A percentile compares a stretch with the other conserved stretches of the same genome.
These are phyloP conservation scores for Taeniopygia guttata DNA, from an alignment of 2,797 vertebrate genomes.

Conservation along the genomic window DNA sequence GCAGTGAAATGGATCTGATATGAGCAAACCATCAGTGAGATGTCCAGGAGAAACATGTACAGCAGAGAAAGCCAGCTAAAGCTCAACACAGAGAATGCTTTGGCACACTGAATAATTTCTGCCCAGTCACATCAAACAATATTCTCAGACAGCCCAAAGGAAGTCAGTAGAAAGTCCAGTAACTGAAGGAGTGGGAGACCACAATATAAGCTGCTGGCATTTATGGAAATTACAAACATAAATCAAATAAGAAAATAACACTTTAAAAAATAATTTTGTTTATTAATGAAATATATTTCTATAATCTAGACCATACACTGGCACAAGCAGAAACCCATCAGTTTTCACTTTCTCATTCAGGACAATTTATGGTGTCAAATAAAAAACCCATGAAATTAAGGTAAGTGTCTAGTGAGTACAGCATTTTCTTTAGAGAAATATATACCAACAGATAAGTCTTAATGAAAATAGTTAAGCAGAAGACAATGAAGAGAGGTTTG, in stretches of 20 bases:
- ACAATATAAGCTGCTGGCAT: neutral
- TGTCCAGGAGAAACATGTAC: neutral
- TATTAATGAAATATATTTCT: neutral
- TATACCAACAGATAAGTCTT: constrained; percentile 25
- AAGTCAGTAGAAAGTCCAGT: constrained; percentile 13
- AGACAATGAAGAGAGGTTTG: neutral
- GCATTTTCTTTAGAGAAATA: neutral
- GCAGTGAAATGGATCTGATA: neutral
- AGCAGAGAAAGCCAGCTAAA: neutral
- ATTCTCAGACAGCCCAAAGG: neutral
- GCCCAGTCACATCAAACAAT: neutral
- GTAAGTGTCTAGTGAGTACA: neutral
- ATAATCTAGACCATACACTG: constrained; percentile 37
- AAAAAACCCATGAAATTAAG: constrained; percentile 7
- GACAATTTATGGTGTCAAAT: neutral
- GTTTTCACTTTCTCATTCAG: neutral
- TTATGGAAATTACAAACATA: constrained; percentile 42
- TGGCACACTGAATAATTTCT: neutral
- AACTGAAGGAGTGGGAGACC: neutral
- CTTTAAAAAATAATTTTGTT: neutral
- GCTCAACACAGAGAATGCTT: neutral
- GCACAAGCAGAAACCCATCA: neutral
- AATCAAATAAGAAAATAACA: constrained; percentile 49
- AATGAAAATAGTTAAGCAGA: constrained; percentile 27
- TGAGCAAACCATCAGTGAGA: fast-evolving